Evolutionary conservation across 2,888 invertebrate species (phyloP), one percentile per base, ranked within the genome.

Genomic region (Catocala fraxini): DNA sequence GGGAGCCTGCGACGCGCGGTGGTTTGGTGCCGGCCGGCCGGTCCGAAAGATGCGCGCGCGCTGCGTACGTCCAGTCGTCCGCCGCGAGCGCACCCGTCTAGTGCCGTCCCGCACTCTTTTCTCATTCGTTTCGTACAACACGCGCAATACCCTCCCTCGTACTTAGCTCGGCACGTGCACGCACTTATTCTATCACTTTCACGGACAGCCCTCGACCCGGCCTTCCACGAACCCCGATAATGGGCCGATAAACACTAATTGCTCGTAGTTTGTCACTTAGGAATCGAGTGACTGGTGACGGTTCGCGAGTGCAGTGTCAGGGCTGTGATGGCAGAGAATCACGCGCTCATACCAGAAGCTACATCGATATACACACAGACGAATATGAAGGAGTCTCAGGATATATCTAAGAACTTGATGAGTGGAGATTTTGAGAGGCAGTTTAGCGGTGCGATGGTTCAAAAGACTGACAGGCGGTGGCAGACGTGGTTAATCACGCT

Each of bases 351-450:
- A 81, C 86, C 88, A 60, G 85, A 89, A 70, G 79, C 85, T 46
- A 77, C 83, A 74, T 79, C 84, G 48, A 91, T 93, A 90, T 92
- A 91, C 73, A 88, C 89, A 25, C 90, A 90, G 78, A 84, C 89
- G 64, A 88, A 90, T 70, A 81, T 87, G 79, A 90, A 85, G 73
- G 90, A 90, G 65, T 84, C 82, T 45, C 89, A 89, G 80, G 92
- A 92, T 84, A 81, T 89, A 81, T 91, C 93, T 12, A 91, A 90
- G 83, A 93, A 91, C 66, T 83, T 94, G 80, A 91, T 94, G 89
- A 89, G 89, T 69, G 90, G 90, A 70, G 93, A 94, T 68, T 93
- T 90, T 69, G 92, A 92, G 80, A 86, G 87, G 77, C 91, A 91
- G 74, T 92, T 88, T 73, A 82, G 81, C 49, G 82, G 80, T 66